A percentile compares a stretch with the other conserved stretches of the same genome.
phyloP scores from a whole-genome alignment of 2,113 vertebrate genomes.

The Rissa tridactyla region DNA sequence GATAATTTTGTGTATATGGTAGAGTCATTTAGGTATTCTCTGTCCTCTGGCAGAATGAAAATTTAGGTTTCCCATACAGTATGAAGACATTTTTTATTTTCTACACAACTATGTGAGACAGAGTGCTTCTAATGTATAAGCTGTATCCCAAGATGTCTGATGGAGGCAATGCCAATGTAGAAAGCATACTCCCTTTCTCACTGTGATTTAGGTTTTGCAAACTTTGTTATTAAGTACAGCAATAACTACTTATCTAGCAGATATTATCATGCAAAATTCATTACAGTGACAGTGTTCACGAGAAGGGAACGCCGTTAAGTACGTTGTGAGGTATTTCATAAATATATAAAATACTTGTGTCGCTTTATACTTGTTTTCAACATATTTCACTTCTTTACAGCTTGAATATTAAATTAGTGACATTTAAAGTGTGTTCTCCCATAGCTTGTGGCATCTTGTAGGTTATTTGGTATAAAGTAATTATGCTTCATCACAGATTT shows the following conservation, averaged over 20 bases:
- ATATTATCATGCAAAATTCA: neutral
- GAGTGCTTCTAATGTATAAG: neutral
- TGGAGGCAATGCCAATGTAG: neutral
- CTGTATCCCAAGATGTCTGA: rapidly evolving
- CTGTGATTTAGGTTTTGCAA: neutral
- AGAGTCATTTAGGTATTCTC: neutral
- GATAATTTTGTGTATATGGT: neutral
- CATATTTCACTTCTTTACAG: neutral
- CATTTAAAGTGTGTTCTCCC: conserved; percentile 1
- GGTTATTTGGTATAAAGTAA: conserved; percentile 41
- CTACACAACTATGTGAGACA: neutral
- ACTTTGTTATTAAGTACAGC: neutral
- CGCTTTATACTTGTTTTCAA: neutral
- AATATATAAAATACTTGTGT: neutral
- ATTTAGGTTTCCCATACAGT: neutral
- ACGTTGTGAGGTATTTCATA: neutral
- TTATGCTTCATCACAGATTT: conserved; percentile 17
- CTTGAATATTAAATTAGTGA: conserved; percentile 32
- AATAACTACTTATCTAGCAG: neutral
- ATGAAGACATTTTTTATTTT: neutral
- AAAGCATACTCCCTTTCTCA: neutral
- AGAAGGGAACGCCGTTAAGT: neutral
- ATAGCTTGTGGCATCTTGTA: conserved; percentile 1
- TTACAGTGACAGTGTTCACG: neutral
- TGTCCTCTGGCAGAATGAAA: conserved; percentile 5